Base-by-base conservation (phyloP, 1,140 invertebrate genomes). In the Lanistes nyassanus region DNA sequence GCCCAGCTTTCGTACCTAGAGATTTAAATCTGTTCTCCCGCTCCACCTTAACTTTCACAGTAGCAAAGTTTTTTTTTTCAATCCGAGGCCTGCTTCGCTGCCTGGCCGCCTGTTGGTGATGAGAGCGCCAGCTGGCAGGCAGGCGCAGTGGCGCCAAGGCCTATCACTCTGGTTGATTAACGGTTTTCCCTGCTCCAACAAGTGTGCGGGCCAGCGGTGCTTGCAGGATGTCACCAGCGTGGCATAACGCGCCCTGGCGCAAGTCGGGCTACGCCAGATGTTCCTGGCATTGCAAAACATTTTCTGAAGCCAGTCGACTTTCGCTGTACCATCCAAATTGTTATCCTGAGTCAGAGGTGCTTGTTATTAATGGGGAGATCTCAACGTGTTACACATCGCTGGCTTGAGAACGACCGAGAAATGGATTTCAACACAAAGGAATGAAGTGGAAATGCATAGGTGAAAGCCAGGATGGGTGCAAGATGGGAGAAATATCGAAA, bases 41-140 rank as follows among this genome's bases (percentile, higher is more conserved):
- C 13, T 60, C 13, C 23, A 23, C 13, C 23, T 16, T 19, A 60
- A 60, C 2, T 47, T 2, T 16, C 42, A 9, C 42, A 47, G 19
- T 13, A 47, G 19, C 42, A 16, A 13, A 47, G 11, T 60, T 53
- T 13, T 53, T 53, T 53, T 53, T 53, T 53, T 23, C 23, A 26
- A 31, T 3, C 9, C 11, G 56, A n/a, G 9, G n/a, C 56, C 9
- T 60, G 56, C 29, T 60, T n/a, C n/a, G n/a, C n/a, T n/a, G n/a
- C n/a, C n/a, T n/a, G n/a, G n/a, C n/a, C n/a, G 56, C n/a, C 29
- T 60, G 56, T 60, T 23, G n/a, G 56, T 60, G 56, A 60, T 60
- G 23, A 31, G n/a, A 23, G 23, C 56, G 56, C 56, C 56, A 60
- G 56, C 56, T 60, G 56, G 56, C 56, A 31, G 11, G 23, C 56